Conservation (phyloP, 1,140 invertebrate genomes). For the Coelopa frigida region DNA sequence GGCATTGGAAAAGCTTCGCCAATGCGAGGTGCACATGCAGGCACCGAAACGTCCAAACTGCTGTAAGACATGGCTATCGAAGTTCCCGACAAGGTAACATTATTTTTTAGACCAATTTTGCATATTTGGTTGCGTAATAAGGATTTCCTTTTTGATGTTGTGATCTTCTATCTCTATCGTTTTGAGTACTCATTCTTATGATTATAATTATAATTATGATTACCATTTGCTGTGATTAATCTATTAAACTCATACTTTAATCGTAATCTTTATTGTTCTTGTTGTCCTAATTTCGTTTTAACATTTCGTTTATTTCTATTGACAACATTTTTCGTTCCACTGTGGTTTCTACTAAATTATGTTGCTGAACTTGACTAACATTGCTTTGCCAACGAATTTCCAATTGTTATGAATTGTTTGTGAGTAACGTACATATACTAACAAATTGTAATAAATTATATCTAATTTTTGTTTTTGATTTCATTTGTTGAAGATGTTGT, state of each 20-base stretch:
- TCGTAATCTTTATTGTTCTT: slow-evolving; percentile 2
- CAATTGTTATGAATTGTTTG: background rate
- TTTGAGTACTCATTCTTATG: background rate
- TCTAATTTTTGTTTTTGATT: background rate
- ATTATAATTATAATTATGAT: slow-evolving; percentile 18
- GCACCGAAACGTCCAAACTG: slow-evolving; percentile 65
- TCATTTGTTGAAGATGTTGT: background rate
- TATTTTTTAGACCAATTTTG: slow-evolving; percentile 1
- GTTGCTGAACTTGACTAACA: no score
- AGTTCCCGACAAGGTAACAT: slow-evolving; percentile 60
- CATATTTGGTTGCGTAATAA: slow-evolving; percentile 13
- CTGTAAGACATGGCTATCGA: slow-evolving; percentile 88
- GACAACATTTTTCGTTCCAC: no score
- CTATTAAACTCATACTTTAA: background rate
- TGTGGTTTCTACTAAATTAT: no score
- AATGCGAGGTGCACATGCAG: slow-evolving; percentile 75
- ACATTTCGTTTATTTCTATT: no score
- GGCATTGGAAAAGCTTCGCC: slow-evolving; percentile 73
- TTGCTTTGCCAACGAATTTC: no score
- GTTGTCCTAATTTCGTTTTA: background rate
- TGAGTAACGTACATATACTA: background rate
- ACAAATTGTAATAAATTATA: slow-evolving; percentile 1
- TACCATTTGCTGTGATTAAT: slow-evolving; percentile 5
- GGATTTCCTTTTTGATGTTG: slow-evolving; percentile 46
- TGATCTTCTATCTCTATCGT: no score